Evolutionary conservation across 2,113 vertebrate genomes (phyloP).

Genomic region (Haemorhous mexicanus): DNA sequence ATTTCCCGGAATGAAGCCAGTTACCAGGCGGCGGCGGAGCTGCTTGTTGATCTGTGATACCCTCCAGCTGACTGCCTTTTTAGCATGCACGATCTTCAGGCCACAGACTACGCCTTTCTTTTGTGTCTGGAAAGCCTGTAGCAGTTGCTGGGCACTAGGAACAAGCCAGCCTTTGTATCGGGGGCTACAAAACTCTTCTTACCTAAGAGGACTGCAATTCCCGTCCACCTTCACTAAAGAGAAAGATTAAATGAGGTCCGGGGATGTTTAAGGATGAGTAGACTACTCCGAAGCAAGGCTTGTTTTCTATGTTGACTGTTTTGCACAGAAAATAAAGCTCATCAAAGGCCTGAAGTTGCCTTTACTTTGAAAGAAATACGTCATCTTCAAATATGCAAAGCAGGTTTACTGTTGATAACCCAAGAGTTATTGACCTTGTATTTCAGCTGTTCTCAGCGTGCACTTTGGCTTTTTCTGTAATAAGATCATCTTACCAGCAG

Average conservation of each 20-base stretch:
- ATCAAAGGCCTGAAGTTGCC: constrained; percentile 27
- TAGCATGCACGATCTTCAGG: constrained; percentile 62
- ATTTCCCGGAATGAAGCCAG: background rate
- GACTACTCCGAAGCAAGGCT: background rate
- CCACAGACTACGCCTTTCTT: constrained; percentile 66
- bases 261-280: background rate
- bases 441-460: constrained; percentile 28
- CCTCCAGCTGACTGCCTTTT: constrained; percentile 52
- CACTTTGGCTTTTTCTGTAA: constrained; percentile 54
- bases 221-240: background rate
- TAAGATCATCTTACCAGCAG: constrained; percentile 47
- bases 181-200: background rate
- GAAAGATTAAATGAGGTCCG: background rate
- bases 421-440: constrained; percentile 47
- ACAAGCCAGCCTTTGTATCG: constrained; percentile 13
- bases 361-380: constrained; percentile 38
- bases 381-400: constrained; percentile 46
- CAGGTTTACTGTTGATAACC: background rate
- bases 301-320: background rate
- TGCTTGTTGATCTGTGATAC: background rate
- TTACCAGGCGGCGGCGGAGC: background rate
- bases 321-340: background rate
- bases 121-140: constrained; percentile 60
- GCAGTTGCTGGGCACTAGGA: constrained; percentile 33
- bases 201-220: background rate